Evolutionary conservation across 1,140 invertebrate species (phyloP), one percentile per base, ranked within the genome.

Genomic region (Drosophila pachea): DNA sequence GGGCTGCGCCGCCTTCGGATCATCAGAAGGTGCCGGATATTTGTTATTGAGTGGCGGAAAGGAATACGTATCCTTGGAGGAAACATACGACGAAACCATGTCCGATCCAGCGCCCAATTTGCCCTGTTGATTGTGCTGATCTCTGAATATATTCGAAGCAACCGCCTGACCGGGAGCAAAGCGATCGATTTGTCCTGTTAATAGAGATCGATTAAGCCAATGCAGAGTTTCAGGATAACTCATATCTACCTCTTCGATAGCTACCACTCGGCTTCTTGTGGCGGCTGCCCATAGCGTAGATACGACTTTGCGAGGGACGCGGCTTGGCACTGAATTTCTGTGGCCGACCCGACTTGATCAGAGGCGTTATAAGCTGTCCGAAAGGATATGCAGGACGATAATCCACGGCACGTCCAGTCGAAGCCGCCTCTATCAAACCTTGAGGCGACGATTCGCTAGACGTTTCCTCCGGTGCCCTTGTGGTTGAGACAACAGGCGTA

Each of bases 391-490:
- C 56, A 2, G 82, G 74, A n/a, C 84, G 74, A 66, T 89, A 89
- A 52, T 89, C 87, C 2, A 88, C 78, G 5, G 87, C 87, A 0
- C 87, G 87, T n/a, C 87, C 87, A 11, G 87, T 89, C 16, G 87
- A 79, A 0, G 76, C 70, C 14, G 63, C 68, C 48, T 77, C 74
- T 6, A 65, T 22, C 22, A 67, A 31, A 2, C 32, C 43, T n/a
- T 36, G 42, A 0, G 74, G 35, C 1, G 62, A 32, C 6, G 68
- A 60, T 33, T 73, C 69, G 3, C 49, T 52, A 4, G 61, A 29
- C 11, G 29, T 5, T 35, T 52, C 52, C 7, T 31, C 16, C 32
- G 54, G 35, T 6, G 43, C 56, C 54, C 52, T 5, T 11, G 16
- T 42, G 6, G 40, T 29, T 3, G 49, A 29, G 56, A 36, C 65